Evolutionary conservation across 2,888 invertebrate genomes (phyloP).

Genomic region (Apodemia hepburni): DNA sequence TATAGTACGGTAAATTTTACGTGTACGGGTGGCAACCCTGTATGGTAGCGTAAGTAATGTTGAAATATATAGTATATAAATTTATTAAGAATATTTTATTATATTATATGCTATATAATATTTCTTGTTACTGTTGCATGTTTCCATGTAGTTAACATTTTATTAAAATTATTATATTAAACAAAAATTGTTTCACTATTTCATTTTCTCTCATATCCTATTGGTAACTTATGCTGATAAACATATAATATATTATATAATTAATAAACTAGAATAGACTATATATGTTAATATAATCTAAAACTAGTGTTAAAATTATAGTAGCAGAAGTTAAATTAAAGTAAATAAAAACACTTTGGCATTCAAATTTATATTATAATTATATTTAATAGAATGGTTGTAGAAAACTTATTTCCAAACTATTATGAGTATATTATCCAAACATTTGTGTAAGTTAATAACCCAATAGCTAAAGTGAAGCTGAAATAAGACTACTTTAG

Average conservation of each 20-base stretch:
- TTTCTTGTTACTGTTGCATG: conserved; percentile 19
- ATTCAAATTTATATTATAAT: no score
- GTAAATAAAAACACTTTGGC: no score
- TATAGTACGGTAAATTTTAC: no score
- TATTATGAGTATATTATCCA: no score
- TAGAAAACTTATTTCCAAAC: no score
- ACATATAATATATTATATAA: neutral
- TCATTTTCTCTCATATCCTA: neutral
- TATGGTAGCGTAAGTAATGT: neutral
- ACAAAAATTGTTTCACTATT: conserved; percentile 18
- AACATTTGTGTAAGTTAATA: no score
- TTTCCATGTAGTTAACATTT: conserved; percentile 11
- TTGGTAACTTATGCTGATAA: neutral
- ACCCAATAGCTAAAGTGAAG: neutral
- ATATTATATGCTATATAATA: conserved; percentile 12
- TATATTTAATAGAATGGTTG: no score
- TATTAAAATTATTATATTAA: conserved; percentile 18
- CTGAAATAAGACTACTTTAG: no score
- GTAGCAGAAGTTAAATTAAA: no score
- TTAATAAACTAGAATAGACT: conserved; percentile 3
- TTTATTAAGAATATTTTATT: conserved; percentile 1
- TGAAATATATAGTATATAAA: neutral
- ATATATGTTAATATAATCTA: no score
- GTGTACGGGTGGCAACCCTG: neutral
- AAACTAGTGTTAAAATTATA: no score